phyloP scores from a whole-genome alignment of 1,140 invertebrate species.

The Diorhabda elongata region DNA sequence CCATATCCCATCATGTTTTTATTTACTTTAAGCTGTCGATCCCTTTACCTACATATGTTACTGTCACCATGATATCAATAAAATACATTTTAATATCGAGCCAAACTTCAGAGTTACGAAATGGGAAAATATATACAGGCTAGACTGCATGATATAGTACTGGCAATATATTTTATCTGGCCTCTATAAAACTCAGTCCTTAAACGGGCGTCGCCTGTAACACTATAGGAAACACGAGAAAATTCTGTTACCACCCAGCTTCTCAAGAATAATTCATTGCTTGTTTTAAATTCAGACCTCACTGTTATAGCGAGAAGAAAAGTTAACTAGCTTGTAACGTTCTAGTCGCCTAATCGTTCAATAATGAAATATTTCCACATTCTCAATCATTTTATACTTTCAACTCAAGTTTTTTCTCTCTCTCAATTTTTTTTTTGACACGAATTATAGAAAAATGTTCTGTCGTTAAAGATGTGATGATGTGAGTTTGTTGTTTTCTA shows the following conservation, averaged over 20 bases:
- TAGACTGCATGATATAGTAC: neutral
- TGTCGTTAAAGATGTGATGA: too few relatives aligned
- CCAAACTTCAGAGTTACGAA: neutral
- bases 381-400: too few relatives aligned
- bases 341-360: too few relatives aligned
- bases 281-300: too few relatives aligned
- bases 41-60: conserved; percentile 2
- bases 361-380: too few relatives aligned
- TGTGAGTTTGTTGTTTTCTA: too few relatives aligned
- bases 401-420: too few relatives aligned
- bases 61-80: conserved; percentile 2
- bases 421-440: too few relatives aligned
- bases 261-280: neutral
- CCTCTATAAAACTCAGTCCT: neutral
- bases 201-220: neutral
- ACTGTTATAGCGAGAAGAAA: too few relatives aligned
- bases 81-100: neutral
- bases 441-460: too few relatives aligned
- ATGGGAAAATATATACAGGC: neutral
- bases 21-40: conserved; percentile 2
- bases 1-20: conserved; percentile 2
- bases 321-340: too few relatives aligned
- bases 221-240: neutral
- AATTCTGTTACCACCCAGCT: neutral
- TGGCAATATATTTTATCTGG: conserved; percentile 1